Evolutionary conservation across 2,113 vertebrate genomes (phyloP), one percentile per base, ranked within the genome.

Genomic region (Craseonycteris thonglongyai): DNA sequence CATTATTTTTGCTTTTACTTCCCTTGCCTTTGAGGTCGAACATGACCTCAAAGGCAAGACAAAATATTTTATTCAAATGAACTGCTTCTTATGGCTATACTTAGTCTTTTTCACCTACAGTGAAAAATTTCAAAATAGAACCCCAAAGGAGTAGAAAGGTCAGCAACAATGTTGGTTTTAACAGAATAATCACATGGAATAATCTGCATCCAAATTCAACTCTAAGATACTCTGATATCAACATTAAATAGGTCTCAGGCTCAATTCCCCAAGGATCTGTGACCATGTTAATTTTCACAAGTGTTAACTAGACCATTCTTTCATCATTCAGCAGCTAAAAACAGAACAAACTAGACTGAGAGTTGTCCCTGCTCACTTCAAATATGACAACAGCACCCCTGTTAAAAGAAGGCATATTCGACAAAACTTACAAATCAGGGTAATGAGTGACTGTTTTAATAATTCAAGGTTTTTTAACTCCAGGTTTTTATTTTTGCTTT

Each of bases 31-130:
- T n/a, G n/a, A n/a, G n/a, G n/a, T n/a, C n/a, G n/a, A n/a, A n/a
- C n/a, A n/a, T n/a, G n/a, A n/a, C n/a, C n/a, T n/a, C n/a, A n/a
- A n/a, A n/a, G n/a, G n/a, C n/a, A n/a, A n/a, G n/a, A n/a, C n/a
- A n/a, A n/a, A n/a, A n/a, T n/a, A 71, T 45, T 93, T 92, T 87
- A 65, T 91, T 85, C 86, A 94, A 90, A 79, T 88, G 38, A 87
- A 40, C 42, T 83, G 40, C 66, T 93, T 93, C 49, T 61, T 85
- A 3, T 80, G n/a, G 35, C 47, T 78, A 38, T 75, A 79, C 7
- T 86, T 95, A 93, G 8, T 56, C 49, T 81, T 59, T 71, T 91
- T 89, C n/a, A 68, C 42, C 58, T 56, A 82, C 49, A 26, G 11
- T 89, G 24, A 21, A 94, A 92, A 97, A 78, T 51, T 51, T 72